Conservation (phyloP, 2,113 vertebrate genomes). For the Ptilorrhoa leucosticta region DNA sequence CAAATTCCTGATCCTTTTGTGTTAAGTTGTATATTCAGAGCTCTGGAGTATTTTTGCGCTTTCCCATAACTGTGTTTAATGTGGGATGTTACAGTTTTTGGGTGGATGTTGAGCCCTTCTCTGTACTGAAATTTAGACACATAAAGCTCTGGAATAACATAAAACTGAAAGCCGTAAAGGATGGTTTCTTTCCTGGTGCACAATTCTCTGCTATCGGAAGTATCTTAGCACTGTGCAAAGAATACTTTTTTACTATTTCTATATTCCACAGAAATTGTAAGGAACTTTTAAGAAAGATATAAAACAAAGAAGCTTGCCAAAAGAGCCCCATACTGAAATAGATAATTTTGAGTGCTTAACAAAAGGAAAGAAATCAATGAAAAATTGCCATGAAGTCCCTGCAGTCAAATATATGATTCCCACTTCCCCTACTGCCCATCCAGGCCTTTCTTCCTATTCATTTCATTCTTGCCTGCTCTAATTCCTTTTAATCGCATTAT, state of each 20-base stretch:
- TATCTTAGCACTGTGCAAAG: not conserved
- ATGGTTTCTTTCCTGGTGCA: not conserved
- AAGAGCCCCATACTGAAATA: not conserved
- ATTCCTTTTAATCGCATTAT: not conserved
- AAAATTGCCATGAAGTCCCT: not conserved
- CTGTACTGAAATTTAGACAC: not conserved
- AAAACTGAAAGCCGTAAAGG: not conserved
- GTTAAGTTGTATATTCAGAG: rapidly evolving
- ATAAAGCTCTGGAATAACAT: not conserved
- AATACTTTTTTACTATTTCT: not conserved
- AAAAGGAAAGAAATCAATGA: not conserved
- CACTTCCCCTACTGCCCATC: not conserved
- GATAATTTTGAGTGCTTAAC: not conserved
- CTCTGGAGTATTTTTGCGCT: not conserved
- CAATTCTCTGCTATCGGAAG: not conserved
- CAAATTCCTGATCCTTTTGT: not conserved
- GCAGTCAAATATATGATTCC: not conserved
- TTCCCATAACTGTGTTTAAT: not conserved
- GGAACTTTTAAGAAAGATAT: not conserved
- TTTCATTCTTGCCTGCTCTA: not conserved
- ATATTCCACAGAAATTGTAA: not conserved
- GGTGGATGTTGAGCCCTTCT: not conserved
- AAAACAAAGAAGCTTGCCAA: not conserved
- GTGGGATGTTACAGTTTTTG: not conserved
- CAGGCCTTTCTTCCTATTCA: not conserved